Evolutionary conservation across 2,797 vertebrate genomes (phyloP), one percentile per base, ranked within the genome.

Genomic region (Sciurus vulgaris): DNA sequence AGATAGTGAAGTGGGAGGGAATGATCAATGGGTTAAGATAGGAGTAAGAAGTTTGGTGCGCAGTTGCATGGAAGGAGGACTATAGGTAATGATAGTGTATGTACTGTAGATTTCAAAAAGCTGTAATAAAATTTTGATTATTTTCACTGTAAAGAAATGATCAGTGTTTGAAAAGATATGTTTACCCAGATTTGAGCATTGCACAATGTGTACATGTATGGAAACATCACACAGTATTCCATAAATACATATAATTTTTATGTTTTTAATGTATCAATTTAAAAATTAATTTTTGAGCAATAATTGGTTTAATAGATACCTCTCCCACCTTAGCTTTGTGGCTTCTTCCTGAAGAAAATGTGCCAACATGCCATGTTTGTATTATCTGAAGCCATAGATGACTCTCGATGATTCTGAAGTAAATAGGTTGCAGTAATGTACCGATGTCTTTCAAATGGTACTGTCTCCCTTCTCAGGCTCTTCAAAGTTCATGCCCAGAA

Each of bases 301-400:
- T 47, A 84, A 22, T 91, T 96, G 20, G 24, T 94, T 96, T 63
- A 93, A 92, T 82, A 93, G 86, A 86, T 38, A n/a, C 18, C 26
- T 65, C 38, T 85, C 4, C 1, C 38, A 11, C 1, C 5, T 54
- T 83, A 69, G 59, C 54, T 95, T 94, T 70, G 6, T 81, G 49
- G 9, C 49, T 10, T 96, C 12, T 4, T 87, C n/a, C 30, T 76
- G 63, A 77, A 78, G 28, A 44, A 51, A 88, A 78, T 26, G 49
- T n/a, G 28, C 24, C 47, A 77, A 38, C 69, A 33, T 70, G 24
- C 22, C 63, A 22, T 30, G 20, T 90, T 82, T 92, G 74, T 90
- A 17, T 67, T 96, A 44, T 30, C 49, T 38, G 70, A 89, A 95
- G 44, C 44, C 1, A 0, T 81, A 95, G 70, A 56, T 13, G 49